Conservation (phyloP, 2,113 vertebrate genomes). For the Sus scrofa region DNA sequence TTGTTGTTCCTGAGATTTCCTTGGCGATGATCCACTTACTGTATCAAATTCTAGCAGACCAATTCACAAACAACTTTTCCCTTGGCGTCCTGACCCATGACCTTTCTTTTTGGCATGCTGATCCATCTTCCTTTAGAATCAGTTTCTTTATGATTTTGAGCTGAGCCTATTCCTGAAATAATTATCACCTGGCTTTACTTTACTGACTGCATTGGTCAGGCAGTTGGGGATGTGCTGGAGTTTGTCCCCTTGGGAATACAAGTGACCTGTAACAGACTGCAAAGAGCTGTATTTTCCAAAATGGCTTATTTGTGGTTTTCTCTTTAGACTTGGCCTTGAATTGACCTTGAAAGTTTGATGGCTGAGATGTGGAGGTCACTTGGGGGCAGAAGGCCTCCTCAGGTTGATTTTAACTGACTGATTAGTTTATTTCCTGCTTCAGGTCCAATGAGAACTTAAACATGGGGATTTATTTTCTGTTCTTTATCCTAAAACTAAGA, state of each 20-base stretch:
- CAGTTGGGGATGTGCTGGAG: neutral
- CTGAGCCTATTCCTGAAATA: neutral
- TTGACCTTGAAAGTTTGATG: neutral
- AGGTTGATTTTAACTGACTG: conserved; percentile 15
- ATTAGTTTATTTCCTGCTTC: neutral
- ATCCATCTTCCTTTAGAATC: neutral
- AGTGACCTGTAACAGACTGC: conserved; percentile 7
- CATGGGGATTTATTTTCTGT: neutral
- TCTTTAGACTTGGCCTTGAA: conserved; percentile 6
- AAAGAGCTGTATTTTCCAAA: neutral
- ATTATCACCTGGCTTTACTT: conserved; percentile 12
- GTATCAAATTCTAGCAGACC: neutral
- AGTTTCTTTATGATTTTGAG: neutral
- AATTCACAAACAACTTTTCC: neutral
- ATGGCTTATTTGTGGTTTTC: conserved; percentile 5
- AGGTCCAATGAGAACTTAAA: neutral
- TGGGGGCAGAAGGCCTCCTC: neutral
- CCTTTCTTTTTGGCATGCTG: neutral
- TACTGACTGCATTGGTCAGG: neutral
- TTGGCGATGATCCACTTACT: neutral
- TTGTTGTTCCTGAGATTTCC: neutral
- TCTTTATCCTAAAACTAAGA: neutral
- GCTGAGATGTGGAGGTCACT: neutral
- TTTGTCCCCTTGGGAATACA: neutral
- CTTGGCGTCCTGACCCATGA: neutral